A percentile compares a stretch with the other conserved stretches of the same genome.
Conservation (phyloP, 2,113 vertebrate species). For the Sakesphorus luctuosus region DNA sequence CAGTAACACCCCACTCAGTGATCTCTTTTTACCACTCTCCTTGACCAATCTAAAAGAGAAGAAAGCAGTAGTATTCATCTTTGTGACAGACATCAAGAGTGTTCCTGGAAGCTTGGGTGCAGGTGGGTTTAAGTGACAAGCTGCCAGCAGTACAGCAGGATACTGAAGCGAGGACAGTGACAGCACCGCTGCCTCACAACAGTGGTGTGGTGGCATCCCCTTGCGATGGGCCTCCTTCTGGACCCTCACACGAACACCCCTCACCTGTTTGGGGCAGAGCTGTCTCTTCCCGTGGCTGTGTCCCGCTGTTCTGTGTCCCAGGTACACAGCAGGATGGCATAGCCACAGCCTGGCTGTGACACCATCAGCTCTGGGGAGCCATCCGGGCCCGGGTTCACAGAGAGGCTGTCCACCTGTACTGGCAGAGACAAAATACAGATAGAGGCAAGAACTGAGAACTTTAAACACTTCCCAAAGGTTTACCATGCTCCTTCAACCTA, state of each 20-base stretch:
- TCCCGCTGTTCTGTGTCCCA: constrained; percentile 82
- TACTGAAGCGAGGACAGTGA: neutral
- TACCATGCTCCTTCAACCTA: neutral
- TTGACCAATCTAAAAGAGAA: neutral
- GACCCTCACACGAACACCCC: neutral
- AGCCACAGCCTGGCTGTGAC: constrained; percentile 96
- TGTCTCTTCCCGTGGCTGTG: neutral
- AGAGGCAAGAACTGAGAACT: neutral
- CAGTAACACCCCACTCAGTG: neutral
- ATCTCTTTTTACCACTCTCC: neutral
- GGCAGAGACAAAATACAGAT: neutral
- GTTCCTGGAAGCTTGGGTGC: neutral
- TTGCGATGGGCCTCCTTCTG: neutral
- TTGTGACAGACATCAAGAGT: neutral
- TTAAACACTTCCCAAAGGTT: neutral
- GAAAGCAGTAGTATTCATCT: neutral
- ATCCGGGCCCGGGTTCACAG: constrained; percentile 87
- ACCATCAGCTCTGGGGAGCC: constrained; percentile 93
- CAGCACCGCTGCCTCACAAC: neutral
- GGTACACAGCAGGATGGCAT: constrained; percentile 89
- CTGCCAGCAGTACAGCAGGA: neutral
- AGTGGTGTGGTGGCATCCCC: neutral
- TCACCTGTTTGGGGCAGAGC: constrained; percentile 68
- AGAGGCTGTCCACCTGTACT: constrained; percentile 92
- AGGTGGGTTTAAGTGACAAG: neutral